phyloP scores from a whole-genome alignment of 2,797 vertebrate species.

The Apogon talboti region DNA sequence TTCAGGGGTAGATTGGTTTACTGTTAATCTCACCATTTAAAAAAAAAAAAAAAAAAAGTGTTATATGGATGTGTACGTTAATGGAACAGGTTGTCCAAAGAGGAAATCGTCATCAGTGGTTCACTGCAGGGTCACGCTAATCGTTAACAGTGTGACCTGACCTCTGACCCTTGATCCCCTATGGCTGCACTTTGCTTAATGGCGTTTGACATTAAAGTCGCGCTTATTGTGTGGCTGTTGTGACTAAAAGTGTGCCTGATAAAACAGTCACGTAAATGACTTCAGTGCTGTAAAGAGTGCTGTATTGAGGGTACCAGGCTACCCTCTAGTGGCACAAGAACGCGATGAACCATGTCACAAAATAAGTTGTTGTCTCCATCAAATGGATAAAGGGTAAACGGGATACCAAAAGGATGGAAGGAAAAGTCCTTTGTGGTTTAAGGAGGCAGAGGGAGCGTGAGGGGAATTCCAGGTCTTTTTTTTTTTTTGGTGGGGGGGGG shows the following conservation, averaged over 20 bases:
- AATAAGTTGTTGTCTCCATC: constrained; percentile 66
- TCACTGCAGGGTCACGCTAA: constrained; percentile 35
- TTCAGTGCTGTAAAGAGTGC: constrained; percentile 38
- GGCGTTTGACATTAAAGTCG: neutral
- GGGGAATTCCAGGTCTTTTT: constrained; percentile 58
- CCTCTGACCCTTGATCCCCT: constrained; percentile 26
- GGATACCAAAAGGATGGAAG: constrained; percentile 41
- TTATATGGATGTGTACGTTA: constrained; percentile 1
- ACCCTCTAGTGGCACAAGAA: constrained; percentile 77
- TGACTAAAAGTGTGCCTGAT: constrained; percentile 25
- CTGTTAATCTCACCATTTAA: neutral
- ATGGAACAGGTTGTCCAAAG: constrained; percentile 11
- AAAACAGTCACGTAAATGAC: constrained; percentile 61
- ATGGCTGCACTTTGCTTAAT: constrained; percentile 4
- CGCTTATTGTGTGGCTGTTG: constrained; percentile 1
- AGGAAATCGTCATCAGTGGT: constrained; percentile 9
- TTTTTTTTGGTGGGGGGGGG: constrained; percentile 19
- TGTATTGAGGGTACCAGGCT: constrained; percentile 69
- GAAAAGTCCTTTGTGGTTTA: constrained; percentile 51
- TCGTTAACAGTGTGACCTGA: constrained; percentile 6
- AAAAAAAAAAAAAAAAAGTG: neutral
- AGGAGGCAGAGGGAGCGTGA: constrained; percentile 34
- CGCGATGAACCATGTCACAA: constrained; percentile 64
- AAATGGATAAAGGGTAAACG: constrained; percentile 45
- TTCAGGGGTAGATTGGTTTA: neutral